Conservation (phyloP, 2,888 invertebrate genomes). For the Argynnis bischoffii region DNA sequence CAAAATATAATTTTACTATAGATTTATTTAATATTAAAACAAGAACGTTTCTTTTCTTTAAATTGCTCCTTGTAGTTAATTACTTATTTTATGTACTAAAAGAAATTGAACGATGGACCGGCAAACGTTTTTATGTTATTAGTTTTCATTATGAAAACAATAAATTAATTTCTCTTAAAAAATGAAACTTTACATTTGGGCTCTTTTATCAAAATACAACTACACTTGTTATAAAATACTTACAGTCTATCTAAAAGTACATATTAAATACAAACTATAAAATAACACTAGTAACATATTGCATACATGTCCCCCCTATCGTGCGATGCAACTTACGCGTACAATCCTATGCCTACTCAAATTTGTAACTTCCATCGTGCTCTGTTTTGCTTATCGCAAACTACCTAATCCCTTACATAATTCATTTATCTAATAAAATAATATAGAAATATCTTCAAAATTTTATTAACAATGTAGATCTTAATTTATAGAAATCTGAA, state of each 20-base stretch:
- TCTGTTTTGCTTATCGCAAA: constrained; percentile 68
- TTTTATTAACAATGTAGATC: not conserved
- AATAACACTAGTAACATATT: constrained; percentile 60
- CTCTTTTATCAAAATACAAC: not conserved
- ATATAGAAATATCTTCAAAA: not conserved
- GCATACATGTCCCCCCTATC: constrained; percentile 78
- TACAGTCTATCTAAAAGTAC: constrained; percentile 15
- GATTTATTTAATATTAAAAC: too few relatives aligned
- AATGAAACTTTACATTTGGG: too few relatives aligned
- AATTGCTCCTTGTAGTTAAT: too few relatives aligned
- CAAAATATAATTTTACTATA: too few relatives aligned
- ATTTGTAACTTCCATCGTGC: constrained; percentile 82
- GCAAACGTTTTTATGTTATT: too few relatives aligned
- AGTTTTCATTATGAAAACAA: too few relatives aligned
- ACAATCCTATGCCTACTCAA: constrained; percentile 69
- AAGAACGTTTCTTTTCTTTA: too few relatives aligned
- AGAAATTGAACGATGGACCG: too few relatives aligned
- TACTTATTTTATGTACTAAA: too few relatives aligned
- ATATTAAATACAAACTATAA: constrained; percentile 34
- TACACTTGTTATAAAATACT: constrained; percentile 2
- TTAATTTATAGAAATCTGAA: too few relatives aligned
- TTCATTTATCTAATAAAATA: constrained; percentile 43
- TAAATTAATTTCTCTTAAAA: too few relatives aligned
- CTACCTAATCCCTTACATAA: constrained; percentile 50
- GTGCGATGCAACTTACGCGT: constrained; percentile 54